Conservation (phyloP, 2,113 vertebrate genomes). For the Strigops habroptila region DNA sequence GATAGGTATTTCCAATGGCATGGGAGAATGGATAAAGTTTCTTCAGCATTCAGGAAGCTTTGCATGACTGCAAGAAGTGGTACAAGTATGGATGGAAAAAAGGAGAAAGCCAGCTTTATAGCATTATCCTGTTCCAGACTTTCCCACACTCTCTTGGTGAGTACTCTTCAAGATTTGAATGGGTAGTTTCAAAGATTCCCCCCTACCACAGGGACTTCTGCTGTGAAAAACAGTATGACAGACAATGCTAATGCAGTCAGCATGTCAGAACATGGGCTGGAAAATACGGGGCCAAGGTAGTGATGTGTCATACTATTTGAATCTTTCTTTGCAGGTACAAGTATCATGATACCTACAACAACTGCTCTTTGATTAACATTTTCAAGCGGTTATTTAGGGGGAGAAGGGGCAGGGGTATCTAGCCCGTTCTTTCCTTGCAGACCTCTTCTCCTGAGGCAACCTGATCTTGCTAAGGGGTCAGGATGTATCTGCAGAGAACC, state of each 20-base stretch:
- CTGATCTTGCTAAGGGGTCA: not conserved
- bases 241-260: not conserved
- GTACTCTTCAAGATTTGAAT: not conserved
- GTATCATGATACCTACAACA: not conserved
- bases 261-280: not conserved
- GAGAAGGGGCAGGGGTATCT: not conserved
- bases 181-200: conserved; percentile 5
- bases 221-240: not conserved
- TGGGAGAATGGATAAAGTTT: not conserved
- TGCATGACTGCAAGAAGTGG: not conserved
- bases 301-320: not conserved
- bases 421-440: not conserved
- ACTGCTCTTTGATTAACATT: not conserved
- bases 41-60: not conserved
- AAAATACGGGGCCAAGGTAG: not conserved
- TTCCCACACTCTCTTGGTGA: not conserved
- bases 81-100: not conserved
- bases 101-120: not conserved
- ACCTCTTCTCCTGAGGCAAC: not conserved
- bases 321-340: not conserved
- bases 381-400: not conserved
- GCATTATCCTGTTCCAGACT: not conserved
- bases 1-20: not conserved
- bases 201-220: not conserved
- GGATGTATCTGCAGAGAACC: not conserved